These are phyloP conservation scores for Mormoops blainvillei DNA, from an alignment of 2,113 vertebrate genomes.

Conservation along the genomic window DNA sequence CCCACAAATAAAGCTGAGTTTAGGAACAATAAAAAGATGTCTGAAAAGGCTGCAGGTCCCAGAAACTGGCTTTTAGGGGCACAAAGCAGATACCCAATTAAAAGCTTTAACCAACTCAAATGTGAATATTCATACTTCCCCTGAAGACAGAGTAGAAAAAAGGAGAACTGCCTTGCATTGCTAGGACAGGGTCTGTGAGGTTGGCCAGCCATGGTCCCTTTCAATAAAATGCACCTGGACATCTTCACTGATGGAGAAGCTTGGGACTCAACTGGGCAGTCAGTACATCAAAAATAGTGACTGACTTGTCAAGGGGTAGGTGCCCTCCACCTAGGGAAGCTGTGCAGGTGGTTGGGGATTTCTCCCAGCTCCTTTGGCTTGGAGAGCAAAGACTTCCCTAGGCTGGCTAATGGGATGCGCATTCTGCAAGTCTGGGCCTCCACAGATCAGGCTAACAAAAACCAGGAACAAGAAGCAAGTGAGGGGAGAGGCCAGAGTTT, in stretches of 20 bases:
- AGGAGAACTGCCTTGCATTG: neutral
- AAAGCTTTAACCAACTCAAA: neutral
- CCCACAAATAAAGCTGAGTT: neutral
- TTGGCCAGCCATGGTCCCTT: neutral
- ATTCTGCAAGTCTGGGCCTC: neutral
- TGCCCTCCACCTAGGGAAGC: neutral
- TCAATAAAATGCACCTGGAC: neutral
- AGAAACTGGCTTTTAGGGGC: neutral
- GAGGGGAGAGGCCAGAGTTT: neutral
- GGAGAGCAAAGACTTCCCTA: neutral
- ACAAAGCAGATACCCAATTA: neutral
- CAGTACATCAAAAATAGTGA: neutral
- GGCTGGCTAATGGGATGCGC: neutral
- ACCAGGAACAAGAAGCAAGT: neutral
- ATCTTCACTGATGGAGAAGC: neutral
- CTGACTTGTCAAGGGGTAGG: neutral
- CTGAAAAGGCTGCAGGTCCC: neutral
- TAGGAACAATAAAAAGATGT: neutral
- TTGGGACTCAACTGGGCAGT: neutral
- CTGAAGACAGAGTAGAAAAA: neutral
- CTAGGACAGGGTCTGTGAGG: neutral
- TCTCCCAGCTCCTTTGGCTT: neutral
- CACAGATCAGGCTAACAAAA: neutral
- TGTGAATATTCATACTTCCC: neutral
- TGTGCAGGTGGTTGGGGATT: neutral